Evolutionary conservation across 64 coral and sea anemone genomes (phyloP), one percentile per base, ranked within the genome.

Genomic region (Stylophora pistillata): DNA sequence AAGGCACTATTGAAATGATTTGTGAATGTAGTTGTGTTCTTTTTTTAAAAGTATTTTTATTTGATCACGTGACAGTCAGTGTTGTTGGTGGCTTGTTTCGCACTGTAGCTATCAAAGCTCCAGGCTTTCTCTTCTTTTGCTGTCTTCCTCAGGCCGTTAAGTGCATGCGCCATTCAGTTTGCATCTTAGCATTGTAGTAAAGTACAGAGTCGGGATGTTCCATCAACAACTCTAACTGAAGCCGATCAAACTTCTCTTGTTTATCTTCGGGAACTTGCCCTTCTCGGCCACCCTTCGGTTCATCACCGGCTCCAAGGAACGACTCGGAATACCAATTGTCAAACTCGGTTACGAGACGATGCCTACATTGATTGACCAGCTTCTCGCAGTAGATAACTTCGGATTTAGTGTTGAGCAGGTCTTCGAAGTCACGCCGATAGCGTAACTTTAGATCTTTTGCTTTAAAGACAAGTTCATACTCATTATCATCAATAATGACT

Each of bases 231-330:
- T 99, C 97, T n/a, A 99, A 56, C 87, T 99, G 97, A 63, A 99
- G 88, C 20, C 93, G 90, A 68, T 99, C 97, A 92, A 99, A 99
- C 63, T 99, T 99, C 79, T 99, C 97, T 77, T 95, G 97, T 30
- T 99, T 93, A 88, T 99, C 97, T 77, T 99, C 97, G 29, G 94
- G 90, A 4, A 90, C 72, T 2, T 81, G 83, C 2, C 89, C 81
- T 16, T 88, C 90, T 63, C 88, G 93, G 34, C 72, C 85, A 30
- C 81, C 87, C 69, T 95, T 95, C 86, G 84, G 80, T 77, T 86
- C 89, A 29, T 90, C 93, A n/a, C 93, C 97, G 62, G 87, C 87
- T 84, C 90, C 90, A 65, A 99, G 97, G 73, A 93, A 99, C 54
- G 93, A 95, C 23, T 99, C 93, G 5, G 90, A 81, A 82, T 99